Percentiles rank a stretch among this genome's conserved stretches.
phyloP scores from a whole-genome alignment of 2,797 vertebrate species.

The Chloroceryle amazona region DNA sequence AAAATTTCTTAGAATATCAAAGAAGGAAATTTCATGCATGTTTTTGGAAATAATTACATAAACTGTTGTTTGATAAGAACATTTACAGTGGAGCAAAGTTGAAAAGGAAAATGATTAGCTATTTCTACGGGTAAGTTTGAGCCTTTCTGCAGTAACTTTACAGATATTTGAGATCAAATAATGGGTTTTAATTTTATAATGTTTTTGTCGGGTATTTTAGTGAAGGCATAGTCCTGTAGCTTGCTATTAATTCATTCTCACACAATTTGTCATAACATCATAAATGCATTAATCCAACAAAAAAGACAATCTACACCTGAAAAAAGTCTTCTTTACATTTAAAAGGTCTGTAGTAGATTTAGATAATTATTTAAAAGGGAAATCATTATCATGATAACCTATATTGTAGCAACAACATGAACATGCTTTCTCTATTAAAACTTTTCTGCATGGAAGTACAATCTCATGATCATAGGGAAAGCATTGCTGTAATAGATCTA shows the following conservation, averaged over 20 bases:
- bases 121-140: not conserved
- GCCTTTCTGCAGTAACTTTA: not conserved
- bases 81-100: not conserved
- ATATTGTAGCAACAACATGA: not conserved
- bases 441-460: not conserved
- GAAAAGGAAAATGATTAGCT: not conserved
- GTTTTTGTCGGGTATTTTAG: not conserved
- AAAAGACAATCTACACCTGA: not conserved
- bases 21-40: not conserved
- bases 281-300: not conserved
- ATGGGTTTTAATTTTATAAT: not conserved
- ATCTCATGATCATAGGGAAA: not conserved
- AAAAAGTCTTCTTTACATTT: not conserved
- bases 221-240: not conserved
- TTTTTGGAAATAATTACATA: not conserved
- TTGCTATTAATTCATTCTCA: not conserved
- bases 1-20: not conserved
- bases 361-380: not conserved
- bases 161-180: not conserved
- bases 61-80: not conserved
- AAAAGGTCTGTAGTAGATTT: not conserved
- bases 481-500: not conserved
- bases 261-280: not conserved
- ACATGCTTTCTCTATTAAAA: not conserved
- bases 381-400: not conserved